Conservation (phyloP, 2,797 vertebrate species). For the Ptychadena robeensis region DNA sequence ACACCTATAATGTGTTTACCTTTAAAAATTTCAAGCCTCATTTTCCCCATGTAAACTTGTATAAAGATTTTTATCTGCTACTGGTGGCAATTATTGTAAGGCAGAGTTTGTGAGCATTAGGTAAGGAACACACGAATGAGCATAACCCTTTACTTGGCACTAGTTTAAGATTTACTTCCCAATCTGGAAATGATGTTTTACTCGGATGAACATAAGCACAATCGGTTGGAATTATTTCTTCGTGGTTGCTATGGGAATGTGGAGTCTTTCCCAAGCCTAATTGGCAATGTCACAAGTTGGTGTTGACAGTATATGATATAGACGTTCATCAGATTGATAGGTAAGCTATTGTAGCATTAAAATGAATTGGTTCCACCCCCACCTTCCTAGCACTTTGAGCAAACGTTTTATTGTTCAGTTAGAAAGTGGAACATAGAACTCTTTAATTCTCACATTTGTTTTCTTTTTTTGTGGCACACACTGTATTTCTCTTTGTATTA, state of each 20-base stretch:
- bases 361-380: slow-evolving; percentile 27
- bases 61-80: neutral
- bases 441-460: neutral
- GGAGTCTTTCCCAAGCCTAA: slow-evolving; percentile 62
- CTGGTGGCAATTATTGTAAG: neutral
- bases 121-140: neutral
- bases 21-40: neutral
- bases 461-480: neutral
- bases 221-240: slow-evolving; percentile 65
- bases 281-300: slow-evolving; percentile 59
- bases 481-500: neutral
- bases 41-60: neutral
- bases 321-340: slow-evolving; percentile 54
- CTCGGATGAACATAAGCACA: slow-evolving; percentile 62
- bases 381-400: neutral
- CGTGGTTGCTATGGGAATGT: slow-evolving; percentile 80
- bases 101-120: neutral
- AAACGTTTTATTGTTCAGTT: slow-evolving; percentile 37
- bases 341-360: slow-evolving; percentile 42
- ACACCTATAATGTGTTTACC: neutral
- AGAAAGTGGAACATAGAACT: slow-evolving; percentile 11
- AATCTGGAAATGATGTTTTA: slow-evolving; percentile 63
- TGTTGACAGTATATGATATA: slow-evolving; percentile 57
- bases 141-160: slow-evolving; percentile 24
- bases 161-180: slow-evolving; percentile 6